phyloP scores from a whole-genome alignment of 2,888 invertebrate species.

The Zelleria hepariella region DNA sequence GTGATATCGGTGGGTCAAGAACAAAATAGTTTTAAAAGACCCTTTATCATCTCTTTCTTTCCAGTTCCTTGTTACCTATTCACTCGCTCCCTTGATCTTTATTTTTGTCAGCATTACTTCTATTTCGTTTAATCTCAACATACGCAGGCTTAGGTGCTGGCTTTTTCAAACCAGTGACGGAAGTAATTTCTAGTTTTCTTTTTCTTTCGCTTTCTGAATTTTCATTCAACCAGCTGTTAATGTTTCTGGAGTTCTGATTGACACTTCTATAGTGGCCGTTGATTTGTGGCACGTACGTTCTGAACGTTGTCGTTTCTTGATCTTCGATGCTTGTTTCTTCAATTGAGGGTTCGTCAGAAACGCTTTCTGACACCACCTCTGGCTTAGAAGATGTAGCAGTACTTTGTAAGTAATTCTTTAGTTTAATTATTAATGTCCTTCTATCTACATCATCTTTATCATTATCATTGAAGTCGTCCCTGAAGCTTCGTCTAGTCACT shows the following conservation, averaged over 20 bases:
- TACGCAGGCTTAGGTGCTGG: constrained; percentile 45
- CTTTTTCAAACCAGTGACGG: constrained; percentile 31
- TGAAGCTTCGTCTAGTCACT: constrained; percentile 18
- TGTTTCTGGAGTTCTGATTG: constrained; percentile 31
- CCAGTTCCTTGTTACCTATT: neutral
- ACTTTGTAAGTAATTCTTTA: constrained; percentile 26
- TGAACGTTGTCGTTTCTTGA: constrained; percentile 18
- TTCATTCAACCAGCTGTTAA: constrained; percentile 28
- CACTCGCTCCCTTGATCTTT: neutral
- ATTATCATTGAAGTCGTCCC: constrained; percentile 8
- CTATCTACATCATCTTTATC: constrained; percentile 5
- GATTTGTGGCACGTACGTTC: constrained; percentile 51
- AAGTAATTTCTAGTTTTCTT: constrained; percentile 34
- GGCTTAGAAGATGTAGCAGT: neutral
- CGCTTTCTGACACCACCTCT: neutral
- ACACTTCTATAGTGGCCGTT: constrained; percentile 57
- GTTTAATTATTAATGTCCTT: constrained; percentile 32
- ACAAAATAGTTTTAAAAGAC: neutral
- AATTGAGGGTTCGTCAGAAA: neutral
- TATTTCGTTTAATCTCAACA: constrained; percentile 52
- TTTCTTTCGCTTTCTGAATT: constrained; percentile 40
- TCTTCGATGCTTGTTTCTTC: constrained; percentile 3
- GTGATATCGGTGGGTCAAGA: constrained; percentile 4
- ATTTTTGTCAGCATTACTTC: constrained; percentile 18
- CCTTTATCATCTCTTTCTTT: neutral